These are phyloP conservation scores for Phyllotreta cruciferae DNA, from an alignment of 2,888 invertebrate genomes.

Conservation along the genomic window DNA sequence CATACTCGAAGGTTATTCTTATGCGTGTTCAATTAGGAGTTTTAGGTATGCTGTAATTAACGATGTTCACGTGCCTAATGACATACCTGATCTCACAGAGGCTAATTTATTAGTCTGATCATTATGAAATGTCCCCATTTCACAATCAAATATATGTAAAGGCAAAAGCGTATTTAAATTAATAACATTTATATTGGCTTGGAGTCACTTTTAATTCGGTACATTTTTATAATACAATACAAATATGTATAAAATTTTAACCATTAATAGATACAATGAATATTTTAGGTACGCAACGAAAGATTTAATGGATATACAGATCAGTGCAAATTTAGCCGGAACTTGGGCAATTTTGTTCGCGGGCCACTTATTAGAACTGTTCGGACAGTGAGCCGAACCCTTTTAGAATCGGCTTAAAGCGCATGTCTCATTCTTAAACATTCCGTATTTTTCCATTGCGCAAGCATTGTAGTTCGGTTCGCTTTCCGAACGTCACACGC, in stretches of 20 bases:
- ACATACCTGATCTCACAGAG: conserved; percentile 64
- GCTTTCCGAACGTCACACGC: too few relatives aligned
- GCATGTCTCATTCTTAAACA: too few relatives aligned
- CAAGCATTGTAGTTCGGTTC: too few relatives aligned
- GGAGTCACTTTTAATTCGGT: conserved; percentile 61
- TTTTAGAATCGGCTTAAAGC: too few relatives aligned
- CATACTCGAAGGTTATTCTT: conserved; percentile 65
- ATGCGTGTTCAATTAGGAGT: conserved; percentile 69
- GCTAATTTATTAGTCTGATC: too few relatives aligned
- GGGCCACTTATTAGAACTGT: too few relatives aligned
- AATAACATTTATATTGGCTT: conserved; percentile 58
- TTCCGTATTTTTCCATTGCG: too few relatives aligned
- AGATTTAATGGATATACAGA: conserved; percentile 24
- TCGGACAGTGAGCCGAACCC: too few relatives aligned
- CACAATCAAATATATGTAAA: too few relatives aligned
- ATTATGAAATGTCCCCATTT: too few relatives aligned
- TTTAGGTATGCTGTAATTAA: conserved; percentile 61
- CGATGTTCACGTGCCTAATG: neutral
- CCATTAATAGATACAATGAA: conserved; percentile 44
- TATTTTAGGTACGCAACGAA: conserved; percentile 36
- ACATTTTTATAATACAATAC: conserved; percentile 54
- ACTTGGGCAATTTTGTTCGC: too few relatives aligned
- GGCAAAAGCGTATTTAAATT: conserved; percentile 20
- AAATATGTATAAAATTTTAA: conserved; percentile 58
- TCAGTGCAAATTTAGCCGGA: too few relatives aligned